phyloP scores from a whole-genome alignment of 2,797 vertebrate genomes.

The Agapornis canus region DNA sequence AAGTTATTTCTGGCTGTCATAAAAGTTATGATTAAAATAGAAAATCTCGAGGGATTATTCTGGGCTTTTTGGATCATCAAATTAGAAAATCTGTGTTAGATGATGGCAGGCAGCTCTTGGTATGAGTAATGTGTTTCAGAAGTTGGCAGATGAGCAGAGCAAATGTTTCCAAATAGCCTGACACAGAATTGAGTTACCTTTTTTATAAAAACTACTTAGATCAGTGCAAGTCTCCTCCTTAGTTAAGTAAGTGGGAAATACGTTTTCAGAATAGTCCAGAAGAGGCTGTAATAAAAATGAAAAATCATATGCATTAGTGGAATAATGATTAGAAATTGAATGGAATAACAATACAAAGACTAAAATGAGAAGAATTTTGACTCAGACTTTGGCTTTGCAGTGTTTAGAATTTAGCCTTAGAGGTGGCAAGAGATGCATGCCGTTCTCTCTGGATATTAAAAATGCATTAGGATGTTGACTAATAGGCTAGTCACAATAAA shows the following conservation, averaged over 20 bases:
- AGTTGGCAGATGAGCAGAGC: conserved; percentile 32
- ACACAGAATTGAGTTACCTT: conserved; percentile 19
- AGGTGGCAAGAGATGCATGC: background rate
- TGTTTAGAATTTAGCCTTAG: background rate
- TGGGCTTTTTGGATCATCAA: background rate
- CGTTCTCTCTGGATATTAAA: background rate
- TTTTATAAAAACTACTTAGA: conserved; percentile 22
- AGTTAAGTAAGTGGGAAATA: conserved; percentile 4
- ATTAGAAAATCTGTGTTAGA: conserved; percentile 38
- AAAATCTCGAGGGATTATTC: conserved; percentile 17
- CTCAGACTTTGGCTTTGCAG: background rate
- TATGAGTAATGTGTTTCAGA: conserved; percentile 54
- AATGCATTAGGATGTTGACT: background rate
- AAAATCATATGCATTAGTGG: background rate
- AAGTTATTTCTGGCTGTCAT: background rate
- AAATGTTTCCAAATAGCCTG: conserved; percentile 58
- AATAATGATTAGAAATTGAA: background rate
- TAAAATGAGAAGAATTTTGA: background rate
- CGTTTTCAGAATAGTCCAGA: conserved; percentile 12
- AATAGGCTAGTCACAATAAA: background rate
- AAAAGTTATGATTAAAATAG: conserved; percentile 1
- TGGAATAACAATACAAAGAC: background rate
- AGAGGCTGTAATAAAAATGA: conserved; percentile 16
- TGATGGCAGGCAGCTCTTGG: conserved; percentile 31
- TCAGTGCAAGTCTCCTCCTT: background rate